These are phyloP conservation scores for Heliopora coerulea DNA, from an alignment of 92 coral and sea anemone species.

Conservation along the genomic window DNA sequence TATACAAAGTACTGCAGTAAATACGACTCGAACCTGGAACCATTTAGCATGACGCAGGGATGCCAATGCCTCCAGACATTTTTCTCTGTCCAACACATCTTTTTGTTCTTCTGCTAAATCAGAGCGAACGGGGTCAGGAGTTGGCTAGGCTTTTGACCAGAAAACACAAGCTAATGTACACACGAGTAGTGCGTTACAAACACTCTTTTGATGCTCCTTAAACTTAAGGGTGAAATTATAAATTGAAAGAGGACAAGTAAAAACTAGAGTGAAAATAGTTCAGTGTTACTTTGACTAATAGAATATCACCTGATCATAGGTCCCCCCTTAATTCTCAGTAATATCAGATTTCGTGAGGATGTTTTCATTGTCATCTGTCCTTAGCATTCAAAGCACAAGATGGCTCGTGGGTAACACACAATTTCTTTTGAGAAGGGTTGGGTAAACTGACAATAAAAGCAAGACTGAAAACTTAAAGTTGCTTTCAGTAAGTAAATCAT, in stretches of 20 bases:
- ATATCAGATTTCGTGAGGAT: too few relatives aligned
- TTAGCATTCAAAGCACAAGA: too few relatives aligned
- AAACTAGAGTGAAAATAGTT: too few relatives aligned
- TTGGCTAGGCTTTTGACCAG: slow-evolving; percentile 43
- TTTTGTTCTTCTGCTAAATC: slow-evolving; percentile 91
- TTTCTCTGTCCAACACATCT: slow-evolving; percentile 98
- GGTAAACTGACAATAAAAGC: too few relatives aligned
- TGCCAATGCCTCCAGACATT: slow-evolving; percentile 99
- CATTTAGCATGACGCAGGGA: slow-evolving; percentile 99
- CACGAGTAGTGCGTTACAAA: slow-evolving; percentile 3
- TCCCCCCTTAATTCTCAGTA: too few relatives aligned
- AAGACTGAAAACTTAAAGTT: too few relatives aligned
- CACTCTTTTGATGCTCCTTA: slow-evolving; percentile 22
- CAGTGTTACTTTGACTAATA: too few relatives aligned
- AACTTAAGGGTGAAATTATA: neutral
- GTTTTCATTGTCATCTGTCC: too few relatives aligned
- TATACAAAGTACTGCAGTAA: slow-evolving; percentile 86
- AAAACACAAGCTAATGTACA: slow-evolving; percentile 3
- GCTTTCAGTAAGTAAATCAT: too few relatives aligned
- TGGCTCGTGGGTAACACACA: too few relatives aligned
- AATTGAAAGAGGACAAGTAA: neutral
- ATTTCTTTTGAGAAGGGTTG: too few relatives aligned
- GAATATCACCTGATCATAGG: too few relatives aligned
- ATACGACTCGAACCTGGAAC: slow-evolving; percentile 98
- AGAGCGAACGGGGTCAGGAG: slow-evolving; percentile 48